These are phyloP conservation scores for Harmothoe impar DNA, from an alignment of 2,888 invertebrate genomes.

Conservation along the genomic window DNA sequence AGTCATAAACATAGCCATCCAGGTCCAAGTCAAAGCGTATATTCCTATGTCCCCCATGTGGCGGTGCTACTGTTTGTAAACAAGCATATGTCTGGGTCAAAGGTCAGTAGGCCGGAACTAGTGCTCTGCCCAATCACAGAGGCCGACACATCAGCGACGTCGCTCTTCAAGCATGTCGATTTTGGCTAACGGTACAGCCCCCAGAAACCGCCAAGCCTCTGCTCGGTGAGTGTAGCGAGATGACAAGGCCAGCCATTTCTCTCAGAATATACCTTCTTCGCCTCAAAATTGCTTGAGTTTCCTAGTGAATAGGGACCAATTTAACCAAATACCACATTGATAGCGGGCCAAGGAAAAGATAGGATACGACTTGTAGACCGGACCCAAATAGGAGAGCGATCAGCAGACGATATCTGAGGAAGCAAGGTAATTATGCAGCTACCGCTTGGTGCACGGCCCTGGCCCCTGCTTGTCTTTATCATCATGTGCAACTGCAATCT, in stretches of 20 bases:
- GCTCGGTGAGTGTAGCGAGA: background rate
- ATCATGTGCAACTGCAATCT: background rate
- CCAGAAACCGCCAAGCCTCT: no score
- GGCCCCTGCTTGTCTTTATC: background rate
- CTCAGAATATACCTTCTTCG: background rate
- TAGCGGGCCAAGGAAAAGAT: background rate
- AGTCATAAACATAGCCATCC: no score
- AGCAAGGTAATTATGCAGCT: conserved; percentile 45
- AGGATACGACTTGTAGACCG: background rate
- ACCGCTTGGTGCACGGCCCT: background rate
- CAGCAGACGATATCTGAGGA: background rate
- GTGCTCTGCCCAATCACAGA: background rate
- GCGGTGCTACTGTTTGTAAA: conserved; percentile 38
- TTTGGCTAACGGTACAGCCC: no score
- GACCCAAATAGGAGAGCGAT: background rate
- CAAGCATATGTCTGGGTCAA: conserved; percentile 19
- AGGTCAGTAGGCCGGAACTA: background rate
- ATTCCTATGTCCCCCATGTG: no score
- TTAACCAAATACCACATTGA: background rate
- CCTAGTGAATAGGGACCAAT: background rate
- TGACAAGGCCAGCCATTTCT: background rate
- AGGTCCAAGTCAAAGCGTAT: no score
- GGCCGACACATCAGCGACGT: background rate
- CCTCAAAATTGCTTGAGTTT: background rate
- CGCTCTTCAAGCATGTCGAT: no score